phyloP scores from a whole-genome alignment of 2,888 invertebrate species.

The Choreutis nemorana region DNA sequence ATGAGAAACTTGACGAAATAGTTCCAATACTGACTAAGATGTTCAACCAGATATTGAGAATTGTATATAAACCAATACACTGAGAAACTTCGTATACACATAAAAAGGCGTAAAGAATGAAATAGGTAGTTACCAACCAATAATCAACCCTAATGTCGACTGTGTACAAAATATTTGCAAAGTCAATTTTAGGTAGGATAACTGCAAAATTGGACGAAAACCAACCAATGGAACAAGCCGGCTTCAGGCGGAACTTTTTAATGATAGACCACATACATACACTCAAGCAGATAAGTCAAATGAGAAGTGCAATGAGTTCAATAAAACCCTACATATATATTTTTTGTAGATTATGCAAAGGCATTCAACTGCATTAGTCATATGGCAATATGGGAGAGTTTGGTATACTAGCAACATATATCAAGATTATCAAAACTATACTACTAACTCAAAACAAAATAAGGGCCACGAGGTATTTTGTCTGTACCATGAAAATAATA shows the following conservation, averaged over 20 bases:
- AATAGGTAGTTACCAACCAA: constrained; percentile 4
- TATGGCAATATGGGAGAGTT: background rate
- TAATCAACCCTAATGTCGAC: constrained; percentile 3
- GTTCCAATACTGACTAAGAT: no score
- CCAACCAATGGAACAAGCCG: constrained; percentile 6
- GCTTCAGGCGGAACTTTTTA: constrained; percentile 5
- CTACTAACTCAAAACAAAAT: no score
- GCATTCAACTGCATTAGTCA: constrained; percentile 6
- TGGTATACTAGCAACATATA: constrained; percentile 3
- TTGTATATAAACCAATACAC: no score
- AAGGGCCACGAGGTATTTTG: no score
- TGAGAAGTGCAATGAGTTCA: background rate
- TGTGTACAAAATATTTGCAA: constrained; percentile 4
- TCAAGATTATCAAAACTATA: background rate
- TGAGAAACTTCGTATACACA: no score
- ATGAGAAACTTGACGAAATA: no score
- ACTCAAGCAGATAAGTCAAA: constrained; percentile 6
- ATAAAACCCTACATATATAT: no score
- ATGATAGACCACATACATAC: constrained; percentile 6
- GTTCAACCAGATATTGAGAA: no score
- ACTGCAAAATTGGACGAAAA: constrained; percentile 2
- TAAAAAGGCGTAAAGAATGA: constrained; percentile 3
- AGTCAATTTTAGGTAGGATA: background rate
- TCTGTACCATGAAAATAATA: no score
- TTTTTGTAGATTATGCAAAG: constrained; percentile 8